Percentiles rank a stretch among this genome's conserved stretches.
phyloP scores from a whole-genome alignment of 2,888 invertebrate genomes.

The Chaitophorus viminalis region DNA sequence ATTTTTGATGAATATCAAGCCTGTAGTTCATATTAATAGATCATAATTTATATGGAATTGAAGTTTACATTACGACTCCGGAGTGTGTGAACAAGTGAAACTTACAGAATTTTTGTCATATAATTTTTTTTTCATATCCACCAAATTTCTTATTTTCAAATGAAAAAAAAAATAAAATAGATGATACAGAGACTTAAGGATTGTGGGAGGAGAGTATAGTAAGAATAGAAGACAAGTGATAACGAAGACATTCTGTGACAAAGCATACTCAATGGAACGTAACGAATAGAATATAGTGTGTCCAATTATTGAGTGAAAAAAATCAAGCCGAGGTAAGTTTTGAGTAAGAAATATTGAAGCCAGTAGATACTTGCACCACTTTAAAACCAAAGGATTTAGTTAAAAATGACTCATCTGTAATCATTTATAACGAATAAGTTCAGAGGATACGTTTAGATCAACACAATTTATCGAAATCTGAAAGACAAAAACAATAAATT shows the following conservation, averaged over 20 bases:
- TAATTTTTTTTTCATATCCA: background rate
- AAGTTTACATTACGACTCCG: too few species aligned
- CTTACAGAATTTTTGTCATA: background rate
- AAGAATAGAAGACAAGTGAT: background rate
- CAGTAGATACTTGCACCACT: background rate
- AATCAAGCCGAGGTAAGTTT: background rate
- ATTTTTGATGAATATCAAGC: too few species aligned
- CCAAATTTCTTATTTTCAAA: background rate
- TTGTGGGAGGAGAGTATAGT: background rate
- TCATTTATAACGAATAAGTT: background rate
- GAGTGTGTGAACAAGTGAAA: background rate
- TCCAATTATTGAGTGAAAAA: background rate
- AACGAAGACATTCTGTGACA: background rate
- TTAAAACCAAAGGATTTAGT: background rate
- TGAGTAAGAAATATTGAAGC: background rate
- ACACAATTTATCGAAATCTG: too few species aligned
- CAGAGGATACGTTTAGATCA: too few species aligned
- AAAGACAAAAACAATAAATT: too few species aligned
- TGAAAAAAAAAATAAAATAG: background rate
- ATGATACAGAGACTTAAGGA: background rate
- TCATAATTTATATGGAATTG: too few species aligned
- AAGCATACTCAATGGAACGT: background rate
- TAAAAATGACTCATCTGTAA: background rate
- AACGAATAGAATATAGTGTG: background rate
- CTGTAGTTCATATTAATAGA: too few species aligned